A percentile compares a stretch with the other conserved stretches of the same genome.
Conservation (phyloP, 2,797 vertebrate species). For the Spinibarbus caldwelli region DNA sequence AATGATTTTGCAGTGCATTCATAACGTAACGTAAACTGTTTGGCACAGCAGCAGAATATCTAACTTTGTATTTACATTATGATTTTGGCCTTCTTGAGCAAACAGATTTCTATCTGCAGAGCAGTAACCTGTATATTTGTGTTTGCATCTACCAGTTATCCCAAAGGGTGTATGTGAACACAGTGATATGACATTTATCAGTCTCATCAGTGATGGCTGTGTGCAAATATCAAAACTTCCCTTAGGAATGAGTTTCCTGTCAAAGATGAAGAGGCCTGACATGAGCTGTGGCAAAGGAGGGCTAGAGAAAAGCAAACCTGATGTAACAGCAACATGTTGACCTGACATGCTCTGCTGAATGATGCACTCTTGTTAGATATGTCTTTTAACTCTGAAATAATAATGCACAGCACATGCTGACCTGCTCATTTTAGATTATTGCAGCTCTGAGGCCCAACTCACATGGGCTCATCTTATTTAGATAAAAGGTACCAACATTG, state of each 20-base stretch:
- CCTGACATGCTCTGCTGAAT: conserved; percentile 35
- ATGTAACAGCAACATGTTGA: conserved; percentile 31
- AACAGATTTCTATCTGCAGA: conserved; percentile 8
- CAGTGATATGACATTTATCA: conserved; percentile 41
- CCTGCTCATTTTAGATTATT: conserved; percentile 36
- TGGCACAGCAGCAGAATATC: background rate
- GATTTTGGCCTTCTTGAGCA: background rate
- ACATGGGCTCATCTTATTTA: conserved; percentile 5
- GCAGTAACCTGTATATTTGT: conserved; percentile 29
- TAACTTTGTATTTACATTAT: conserved; percentile 17
- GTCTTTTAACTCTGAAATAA: conserved; percentile 25
- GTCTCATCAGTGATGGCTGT: conserved; percentile 33
- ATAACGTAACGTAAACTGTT: background rate
- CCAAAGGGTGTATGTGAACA: conserved; percentile 10
- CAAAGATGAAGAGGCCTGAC: conserved; percentile 14
- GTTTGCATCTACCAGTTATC: conserved; percentile 7
- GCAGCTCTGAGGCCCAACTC: background rate
- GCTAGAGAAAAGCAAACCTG: conserved; percentile 2
- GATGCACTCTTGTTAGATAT: conserved; percentile 16
- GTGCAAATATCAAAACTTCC: conserved; percentile 20
- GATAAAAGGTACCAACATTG: conserved; percentile 9
- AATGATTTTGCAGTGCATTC: background rate
- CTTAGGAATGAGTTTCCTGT: conserved; percentile 29
- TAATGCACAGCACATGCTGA: conserved; percentile 23
- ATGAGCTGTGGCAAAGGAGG: background rate